Base-by-base conservation (phyloP, 2,888 invertebrate species). In the Dynastes maya region DNA sequence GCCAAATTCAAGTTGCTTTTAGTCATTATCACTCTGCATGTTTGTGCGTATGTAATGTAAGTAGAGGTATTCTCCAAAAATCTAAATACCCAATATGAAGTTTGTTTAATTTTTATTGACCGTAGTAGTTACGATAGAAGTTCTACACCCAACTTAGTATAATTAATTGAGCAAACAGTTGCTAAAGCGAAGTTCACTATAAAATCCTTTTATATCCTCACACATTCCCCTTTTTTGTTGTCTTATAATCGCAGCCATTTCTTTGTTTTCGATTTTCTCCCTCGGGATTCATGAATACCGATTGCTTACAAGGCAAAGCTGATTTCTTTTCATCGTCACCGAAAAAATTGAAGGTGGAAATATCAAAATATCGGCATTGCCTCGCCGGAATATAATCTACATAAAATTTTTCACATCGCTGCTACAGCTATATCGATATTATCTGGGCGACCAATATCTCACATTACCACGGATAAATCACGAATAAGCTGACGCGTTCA, bases 291-390 rank as follows among this genome's bases (percentile, higher is more conserved):
- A 74, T 74, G 72, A 61, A 74, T 74, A 61, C 72, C 49, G 61
- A 61, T 74, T 61, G 61, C 16, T 74, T 74, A 63, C 49, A 45
- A 49, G 27, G 61, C 11, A 61, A 63, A 74, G 27, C 61, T 37
- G 72, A 72, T 45, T 61, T 61, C 61, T 61, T 49, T 61, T 2
- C 61, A 49, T 37, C 40, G 11, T 22, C 6, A 65, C n/a, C 22
- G 63, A 53, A 70, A 71, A 70, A 72, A 49, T 58, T 68, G 61
- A 40, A 75, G 29, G 58, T 37, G 32, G 68, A 76, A 75, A 78
- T 78, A 74, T 78, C 76, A 76, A 78, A 70, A 78, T 78, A 78
- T 76, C 64, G 78, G 1, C 72, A 49, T 22, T 45, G 45, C 45
- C 29, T 27, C 61, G 6, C 16, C 22, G 22, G 37, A 61, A 63